Evolutionary conservation across 2,113 vertebrate genomes (phyloP).

Genomic region (Malurus melanocephalus): DNA sequence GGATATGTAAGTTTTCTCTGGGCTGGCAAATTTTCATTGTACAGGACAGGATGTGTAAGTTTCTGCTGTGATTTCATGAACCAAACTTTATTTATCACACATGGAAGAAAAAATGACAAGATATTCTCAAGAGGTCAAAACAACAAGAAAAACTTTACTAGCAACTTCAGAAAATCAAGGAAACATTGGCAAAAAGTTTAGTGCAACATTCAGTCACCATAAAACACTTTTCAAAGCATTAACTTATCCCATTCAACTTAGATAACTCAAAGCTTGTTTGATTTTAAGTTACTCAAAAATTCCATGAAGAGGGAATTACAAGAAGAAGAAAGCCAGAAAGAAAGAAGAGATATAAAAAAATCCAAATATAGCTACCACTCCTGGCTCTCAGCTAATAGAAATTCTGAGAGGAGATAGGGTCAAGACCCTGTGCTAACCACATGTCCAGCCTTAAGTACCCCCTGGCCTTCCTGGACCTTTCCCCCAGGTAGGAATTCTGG

Average conservation of each 20-base stretch:
- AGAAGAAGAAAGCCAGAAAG: not conserved
- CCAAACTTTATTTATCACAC: not conserved
- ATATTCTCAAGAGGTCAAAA: not conserved
- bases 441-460: not conserved
- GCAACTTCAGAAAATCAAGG: not conserved
- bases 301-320: not conserved
- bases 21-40: too few relatives aligned
- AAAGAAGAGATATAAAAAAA: not conserved
- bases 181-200: not conserved
- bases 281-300: not conserved
- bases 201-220: not conserved
- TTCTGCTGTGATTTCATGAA: too few relatives aligned
- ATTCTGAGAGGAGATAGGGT: not conserved
- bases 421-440: not conserved
- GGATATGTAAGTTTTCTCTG: too few relatives aligned
- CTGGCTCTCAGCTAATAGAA: not conserved
- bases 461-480: not conserved
- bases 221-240: not conserved
- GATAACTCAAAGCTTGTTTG: accelerated
- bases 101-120: not conserved
- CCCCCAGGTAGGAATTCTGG: not conserved
- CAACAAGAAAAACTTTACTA: not conserved
- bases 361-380: not conserved
- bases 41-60: too few relatives aligned
- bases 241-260: not conserved